Evolutionary conservation across 2,113 vertebrate species (phyloP), one percentile per base, ranked within the genome.

Genomic region (Ellobius talpinus): DNA sequence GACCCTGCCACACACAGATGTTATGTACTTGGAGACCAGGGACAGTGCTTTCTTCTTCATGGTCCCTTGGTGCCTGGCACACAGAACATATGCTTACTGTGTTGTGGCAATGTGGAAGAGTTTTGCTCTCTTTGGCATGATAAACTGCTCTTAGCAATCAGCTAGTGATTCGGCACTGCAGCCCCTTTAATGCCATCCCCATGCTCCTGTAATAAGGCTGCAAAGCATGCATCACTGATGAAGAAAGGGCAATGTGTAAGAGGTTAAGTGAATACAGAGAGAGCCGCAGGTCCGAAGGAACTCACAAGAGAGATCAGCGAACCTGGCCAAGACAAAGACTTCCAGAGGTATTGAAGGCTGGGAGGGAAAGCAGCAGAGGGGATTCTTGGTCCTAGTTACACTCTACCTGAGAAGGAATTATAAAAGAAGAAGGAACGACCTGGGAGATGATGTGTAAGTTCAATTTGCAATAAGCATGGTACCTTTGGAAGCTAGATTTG

Each of bases 61-160:
- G 4, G 73, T 52, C 23, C 55, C 63, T 70, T 21, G 6, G 33
- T 39, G n/a, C 4, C 39, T 52, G 90, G 26, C 33, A 87, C 7
- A 76, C 33, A 84, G 19, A 81, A 81, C 31, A 96, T 39, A 90
- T n/a, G 47, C 50, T 63, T 50, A 70, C 39, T 90, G 74, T 50
- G 5, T 50, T 81, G 42, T 93, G 63, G 50, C 63, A 52, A 84
- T 66, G 66, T 94, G 63, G 91, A 93, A 79, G 90, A 87, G 52
- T 26, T 63, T 93, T 90, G 58, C 13, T 74, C 17, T 33, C 23
- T 82, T 94, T 77, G 33, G 31, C n/a, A 61, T 93, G 85, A 89
- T 39, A 87, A 87, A 82, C 50, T 50, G 36, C 26, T 70, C 31
- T 65, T 76, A 74, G 63, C 89, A 92, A 96, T 87, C 81, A 89